Conservation (phyloP, 2,113 vertebrate genomes). For the Paracanthobrama guichenoti region DNA sequence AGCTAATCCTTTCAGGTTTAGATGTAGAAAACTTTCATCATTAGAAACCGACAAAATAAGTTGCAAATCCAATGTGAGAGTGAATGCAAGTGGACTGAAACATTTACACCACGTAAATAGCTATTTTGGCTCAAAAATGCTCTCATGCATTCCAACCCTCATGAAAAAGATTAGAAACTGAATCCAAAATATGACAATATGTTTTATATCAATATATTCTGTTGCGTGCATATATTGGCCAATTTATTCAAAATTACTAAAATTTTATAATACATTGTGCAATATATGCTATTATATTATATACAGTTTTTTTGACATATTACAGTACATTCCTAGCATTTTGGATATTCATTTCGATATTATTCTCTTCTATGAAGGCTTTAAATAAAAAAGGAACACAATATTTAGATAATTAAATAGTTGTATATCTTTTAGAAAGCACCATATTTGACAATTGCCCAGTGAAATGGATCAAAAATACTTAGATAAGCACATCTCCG, state of each 20-base stretch:
- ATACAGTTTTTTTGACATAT: constrained; percentile 56
- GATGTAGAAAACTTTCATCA: background rate
- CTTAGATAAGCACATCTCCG: constrained; percentile 47
- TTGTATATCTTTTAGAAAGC: constrained; percentile 58
- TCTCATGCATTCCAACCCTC: constrained; percentile 19
- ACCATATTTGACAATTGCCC: constrained; percentile 57
- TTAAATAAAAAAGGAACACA: constrained; percentile 46
- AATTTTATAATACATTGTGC: constrained; percentile 66
- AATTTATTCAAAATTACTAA: constrained; percentile 68
- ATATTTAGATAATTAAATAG: constrained; percentile 52
- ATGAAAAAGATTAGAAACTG: constrained; percentile 50
- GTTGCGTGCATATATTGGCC: constrained; percentile 67
- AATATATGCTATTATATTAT: constrained; percentile 65
- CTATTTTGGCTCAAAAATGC: constrained; percentile 37
- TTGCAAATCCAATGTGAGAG: constrained; percentile 1
- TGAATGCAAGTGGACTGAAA: constrained; percentile 43
- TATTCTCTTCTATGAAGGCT: constrained; percentile 39
- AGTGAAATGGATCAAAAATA: constrained; percentile 57
- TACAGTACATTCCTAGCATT: constrained; percentile 60
- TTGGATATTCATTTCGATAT: constrained; percentile 55
- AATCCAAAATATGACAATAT: constrained; percentile 58
- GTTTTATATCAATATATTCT: constrained; percentile 57
- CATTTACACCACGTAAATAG: constrained; percentile 21
- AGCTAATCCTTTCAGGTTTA: constrained; percentile 7
- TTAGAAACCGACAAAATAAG: constrained; percentile 8